Evolutionary conservation across 2,888 invertebrate species (phyloP).

Genomic region (Lamellibrachia columna): DNA sequence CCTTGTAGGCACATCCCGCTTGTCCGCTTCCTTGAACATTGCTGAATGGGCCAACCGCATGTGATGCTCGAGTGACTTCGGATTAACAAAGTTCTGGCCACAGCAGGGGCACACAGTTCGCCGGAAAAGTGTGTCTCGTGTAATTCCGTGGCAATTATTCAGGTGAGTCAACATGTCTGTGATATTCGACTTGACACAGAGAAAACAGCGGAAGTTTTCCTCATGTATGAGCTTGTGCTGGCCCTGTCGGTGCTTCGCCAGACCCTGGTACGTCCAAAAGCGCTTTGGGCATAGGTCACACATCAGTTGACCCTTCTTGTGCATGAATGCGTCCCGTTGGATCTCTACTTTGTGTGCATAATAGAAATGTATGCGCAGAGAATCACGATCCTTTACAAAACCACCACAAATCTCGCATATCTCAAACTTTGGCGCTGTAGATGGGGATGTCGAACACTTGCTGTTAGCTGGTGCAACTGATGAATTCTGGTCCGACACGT

Average conservation of each 20-base stretch:
- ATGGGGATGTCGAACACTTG: background rate
- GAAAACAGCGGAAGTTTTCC: slow-evolving; percentile 39
- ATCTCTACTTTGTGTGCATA: slow-evolving; percentile 86
- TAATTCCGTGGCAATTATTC: slow-evolving; percentile 89
- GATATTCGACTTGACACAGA: slow-evolving; percentile 44
- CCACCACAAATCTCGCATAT: slow-evolving; percentile 98
- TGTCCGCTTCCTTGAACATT: background rate
- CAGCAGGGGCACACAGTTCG: slow-evolving; percentile 56
- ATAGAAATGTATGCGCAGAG: slow-evolving; percentile 94
- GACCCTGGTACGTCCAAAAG: slow-evolving; percentile 96
- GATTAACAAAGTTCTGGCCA: slow-evolving; percentile 36
- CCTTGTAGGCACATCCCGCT: background rate
- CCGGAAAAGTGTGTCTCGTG: slow-evolving; percentile 72
- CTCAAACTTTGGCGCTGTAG: slow-evolving; percentile 69
- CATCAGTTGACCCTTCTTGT: slow-evolving; percentile 82
- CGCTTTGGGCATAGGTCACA: slow-evolving; percentile 91
- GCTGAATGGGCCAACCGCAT: background rate
- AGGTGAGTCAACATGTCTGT: slow-evolving; percentile 89
- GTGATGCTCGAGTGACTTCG: background rate
- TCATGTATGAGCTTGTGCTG: slow-evolving; percentile 26
- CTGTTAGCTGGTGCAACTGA: background rate
- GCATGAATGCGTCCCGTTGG: slow-evolving; percentile 54
- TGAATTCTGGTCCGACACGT: background rate
- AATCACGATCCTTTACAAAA: slow-evolving; percentile 93
- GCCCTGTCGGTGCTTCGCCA: slow-evolving; percentile 90